These are phyloP conservation scores for Pipra filicauda DNA, from an alignment of 2,113 vertebrate species.

Conservation along the genomic window DNA sequence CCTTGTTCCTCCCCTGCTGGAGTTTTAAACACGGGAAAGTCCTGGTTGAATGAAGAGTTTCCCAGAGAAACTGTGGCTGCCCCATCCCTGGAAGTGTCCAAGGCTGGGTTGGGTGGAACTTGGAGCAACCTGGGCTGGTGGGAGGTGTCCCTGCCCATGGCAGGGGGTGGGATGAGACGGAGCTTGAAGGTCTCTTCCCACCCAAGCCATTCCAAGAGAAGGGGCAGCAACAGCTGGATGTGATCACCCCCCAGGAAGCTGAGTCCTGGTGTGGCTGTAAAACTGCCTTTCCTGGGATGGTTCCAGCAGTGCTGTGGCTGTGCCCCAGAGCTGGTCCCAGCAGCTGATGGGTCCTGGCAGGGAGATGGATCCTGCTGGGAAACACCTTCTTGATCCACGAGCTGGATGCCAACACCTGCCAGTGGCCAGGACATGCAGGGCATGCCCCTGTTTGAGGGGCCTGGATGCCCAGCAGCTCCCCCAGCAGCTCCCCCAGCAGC, in stretches of 20 bases:
- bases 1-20: neutral
- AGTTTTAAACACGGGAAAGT: neutral
- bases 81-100: neutral
- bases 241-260: neutral
- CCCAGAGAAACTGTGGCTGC: neutral
- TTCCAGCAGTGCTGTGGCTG: neutral
- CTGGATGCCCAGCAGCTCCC: neutral
- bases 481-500: neutral
- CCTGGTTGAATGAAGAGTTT: neutral
- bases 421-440: neutral
- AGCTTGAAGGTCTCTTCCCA: neutral
- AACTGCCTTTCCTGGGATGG: neutral
- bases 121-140: neutral
- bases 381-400: neutral
- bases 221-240: neutral
- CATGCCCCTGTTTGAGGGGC: fast-evolving
- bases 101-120: neutral
- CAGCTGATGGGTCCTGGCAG: neutral
- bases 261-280: neutral
- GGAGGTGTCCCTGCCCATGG: neutral
- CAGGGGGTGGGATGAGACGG: neutral
- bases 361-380: neutral
- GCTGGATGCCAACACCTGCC: neutral
- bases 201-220: neutral
- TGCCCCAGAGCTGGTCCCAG: neutral